These are phyloP conservation scores for Zaprionus lachaisei DNA, from an alignment of 1,140 invertebrate genomes.

Conservation along the genomic window DNA sequence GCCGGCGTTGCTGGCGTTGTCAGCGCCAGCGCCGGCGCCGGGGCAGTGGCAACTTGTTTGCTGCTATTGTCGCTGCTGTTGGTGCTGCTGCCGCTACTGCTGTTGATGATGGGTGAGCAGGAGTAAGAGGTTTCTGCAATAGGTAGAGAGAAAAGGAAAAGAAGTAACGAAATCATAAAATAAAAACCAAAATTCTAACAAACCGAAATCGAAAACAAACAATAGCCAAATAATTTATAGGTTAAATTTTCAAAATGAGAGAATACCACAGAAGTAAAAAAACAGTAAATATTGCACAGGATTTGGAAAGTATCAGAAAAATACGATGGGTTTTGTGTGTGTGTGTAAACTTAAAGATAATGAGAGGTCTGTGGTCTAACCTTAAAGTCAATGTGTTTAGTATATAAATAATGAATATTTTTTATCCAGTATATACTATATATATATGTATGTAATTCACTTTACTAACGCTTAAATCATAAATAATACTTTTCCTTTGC, in stretches of 20 bases:
- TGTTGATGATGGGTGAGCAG: constrained; percentile 74
- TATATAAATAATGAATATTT: constrained; percentile 19
- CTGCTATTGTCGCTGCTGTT: constrained; percentile 12
- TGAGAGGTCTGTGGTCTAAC: constrained; percentile 28
- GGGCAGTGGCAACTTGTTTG: constrained; percentile 28
- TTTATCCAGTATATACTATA: constrained; percentile 18
- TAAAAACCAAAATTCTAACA: constrained; percentile 65
- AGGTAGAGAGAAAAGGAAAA: constrained; percentile 83
- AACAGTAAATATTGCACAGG: constrained; percentile 58
- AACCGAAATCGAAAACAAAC: constrained; percentile 49
- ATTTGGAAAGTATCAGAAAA: constrained; percentile 35
- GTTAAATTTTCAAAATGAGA: constrained; percentile 33
- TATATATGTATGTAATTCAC: constrained; percentile 57
- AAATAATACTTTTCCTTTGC: constrained; percentile 69
- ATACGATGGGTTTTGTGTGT: constrained; percentile 23
- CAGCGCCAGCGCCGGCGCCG: constrained; percentile 9
- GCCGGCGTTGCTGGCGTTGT: constrained; percentile 16
- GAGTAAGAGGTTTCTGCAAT: constrained; percentile 84
- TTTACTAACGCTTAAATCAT: constrained; percentile 75
- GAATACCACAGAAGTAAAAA: constrained; percentile 36
- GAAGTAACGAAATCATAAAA: constrained; percentile 82
- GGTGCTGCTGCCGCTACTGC: constrained; percentile 46
- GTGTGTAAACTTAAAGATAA: constrained; percentile 28
- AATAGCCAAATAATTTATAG: constrained; percentile 28
- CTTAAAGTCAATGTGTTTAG: constrained; percentile 18